Evolutionary conservation across 1,140 invertebrate species (phyloP).

Genomic region (Euura lappo): DNA sequence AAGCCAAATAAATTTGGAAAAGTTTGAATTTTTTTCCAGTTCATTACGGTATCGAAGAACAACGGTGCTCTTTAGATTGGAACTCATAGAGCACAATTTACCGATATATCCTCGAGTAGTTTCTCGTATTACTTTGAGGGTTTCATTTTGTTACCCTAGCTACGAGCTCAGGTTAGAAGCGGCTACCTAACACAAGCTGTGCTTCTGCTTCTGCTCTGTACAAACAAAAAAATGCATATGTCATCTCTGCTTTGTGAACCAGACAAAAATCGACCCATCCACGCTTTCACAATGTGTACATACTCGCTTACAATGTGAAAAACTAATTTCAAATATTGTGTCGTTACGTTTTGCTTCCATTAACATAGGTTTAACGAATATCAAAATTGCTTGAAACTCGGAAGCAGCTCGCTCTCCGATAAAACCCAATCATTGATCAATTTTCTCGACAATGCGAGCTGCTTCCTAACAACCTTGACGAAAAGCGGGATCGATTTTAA

Average conservation of each 20-base stretch:
- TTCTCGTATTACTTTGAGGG: too few species aligned
- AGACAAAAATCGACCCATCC: too few species aligned
- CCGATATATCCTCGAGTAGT: too few species aligned
- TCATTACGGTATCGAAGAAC: too few species aligned
- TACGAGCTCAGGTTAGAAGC: constrained; percentile 39
- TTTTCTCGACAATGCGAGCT: background rate
- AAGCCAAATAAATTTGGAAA: background rate
- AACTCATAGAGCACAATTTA: too few species aligned
- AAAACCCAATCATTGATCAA: background rate
- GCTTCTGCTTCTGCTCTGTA: constrained; percentile 45
- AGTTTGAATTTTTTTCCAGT: background rate
- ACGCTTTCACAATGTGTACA: background rate
- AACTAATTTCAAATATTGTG: constrained; percentile 30
- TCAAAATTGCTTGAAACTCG: background rate
- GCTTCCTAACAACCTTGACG: background rate
- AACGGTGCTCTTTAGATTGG: too few species aligned
- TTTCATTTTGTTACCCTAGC: too few species aligned
- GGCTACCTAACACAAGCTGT: constrained; percentile 41
- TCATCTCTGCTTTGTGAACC: background rate
- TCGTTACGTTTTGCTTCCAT: constrained; percentile 38
- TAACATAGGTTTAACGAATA: constrained; percentile 24
- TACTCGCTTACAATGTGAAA: constrained; percentile 9
- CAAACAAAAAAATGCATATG: constrained; percentile 10
- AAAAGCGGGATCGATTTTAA: background rate
- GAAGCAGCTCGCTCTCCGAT: background rate